These are phyloP conservation scores for Silurus meridionalis DNA, from an alignment of 2,113 vertebrate species.

Conservation along the genomic window DNA sequence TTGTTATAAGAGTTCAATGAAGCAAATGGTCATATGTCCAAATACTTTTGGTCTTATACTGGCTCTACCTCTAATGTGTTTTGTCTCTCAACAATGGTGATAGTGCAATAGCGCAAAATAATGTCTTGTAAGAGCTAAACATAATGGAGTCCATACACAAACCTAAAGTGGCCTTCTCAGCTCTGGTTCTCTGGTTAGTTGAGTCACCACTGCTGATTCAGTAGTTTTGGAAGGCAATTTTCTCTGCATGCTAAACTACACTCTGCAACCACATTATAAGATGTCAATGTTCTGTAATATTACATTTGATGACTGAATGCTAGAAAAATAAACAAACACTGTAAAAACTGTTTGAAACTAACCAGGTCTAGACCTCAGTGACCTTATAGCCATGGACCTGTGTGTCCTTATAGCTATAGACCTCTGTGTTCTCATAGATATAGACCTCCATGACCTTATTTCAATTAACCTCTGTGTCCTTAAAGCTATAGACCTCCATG, in stretches of 20 bases:
- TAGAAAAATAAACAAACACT: neutral
- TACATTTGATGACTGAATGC: neutral
- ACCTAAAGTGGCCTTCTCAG: neutral
- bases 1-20: neutral
- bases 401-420: too few relatives aligned
- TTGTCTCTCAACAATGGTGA: neutral
- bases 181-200: neutral
- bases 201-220: neutral
- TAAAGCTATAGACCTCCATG: too few relatives aligned
- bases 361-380: neutral
- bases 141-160: neutral
- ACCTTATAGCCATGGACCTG: too few relatives aligned
- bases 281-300: neutral
- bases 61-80: neutral
- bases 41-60: neutral
- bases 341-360: neutral
- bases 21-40: neutral
- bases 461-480: too few relatives aligned
- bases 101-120: neutral
- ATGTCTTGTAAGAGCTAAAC: neutral
- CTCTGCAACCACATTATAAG: neutral
- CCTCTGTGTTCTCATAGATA: neutral
- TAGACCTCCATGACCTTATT: neutral
- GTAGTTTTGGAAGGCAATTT: neutral
- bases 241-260: neutral